Base-by-base conservation (phyloP, 37 sponge, comb jelly and placozoan genomes). In the Ephydatia muelleri region DNA sequence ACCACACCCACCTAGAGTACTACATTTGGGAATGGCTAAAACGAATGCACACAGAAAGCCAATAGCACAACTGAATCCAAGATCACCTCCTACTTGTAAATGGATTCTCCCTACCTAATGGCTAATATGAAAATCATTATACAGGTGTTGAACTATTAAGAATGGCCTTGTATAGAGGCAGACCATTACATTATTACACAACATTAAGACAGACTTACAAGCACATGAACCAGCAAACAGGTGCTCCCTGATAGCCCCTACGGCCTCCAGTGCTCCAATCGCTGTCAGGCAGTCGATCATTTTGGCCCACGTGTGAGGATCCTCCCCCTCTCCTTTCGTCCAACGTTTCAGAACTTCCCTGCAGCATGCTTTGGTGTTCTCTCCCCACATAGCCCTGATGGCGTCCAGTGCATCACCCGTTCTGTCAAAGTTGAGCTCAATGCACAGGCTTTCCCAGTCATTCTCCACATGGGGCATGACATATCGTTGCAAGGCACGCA, bases 381-480 rank as follows among this genome's bases (percentile, higher is more conserved):
- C 69, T 3, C 78, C 49, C n/a, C 40, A 47, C 23, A 47, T 27
- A 25, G 4, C 25, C 49, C 27, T 26, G 14, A 77, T 77, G 22
- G 30, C 49, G 0, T 37, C 25, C 48, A 77, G 78, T 6, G 25
- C 29, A 28, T 40, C 27, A n/a, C 78, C 78, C 6, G 26, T 33
- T 34, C 14, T 33, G 21, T 71, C 72, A 71, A 71, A 71, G 72
- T 71, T 71, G 6, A 79, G 65, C 35, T 31, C 80, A 19, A 31
- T 66, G 21, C 80, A 65, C 23, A 79, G 22, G 65, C 65, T 67
- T 36, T 79, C 80, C 80, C 80, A 79, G 22, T 34, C 28, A 16
- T 25, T 16, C 3, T 65, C 68, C 2, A 36, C 68, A 47, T 64
- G 35, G 16, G 80, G 80, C 37, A 33, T 29, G 67, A 79, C 67